Evolutionary conservation across 2,113 vertebrate species (phyloP), one percentile per base, ranked within the genome.

Genomic region (Circaetus cinerascens): DNA sequence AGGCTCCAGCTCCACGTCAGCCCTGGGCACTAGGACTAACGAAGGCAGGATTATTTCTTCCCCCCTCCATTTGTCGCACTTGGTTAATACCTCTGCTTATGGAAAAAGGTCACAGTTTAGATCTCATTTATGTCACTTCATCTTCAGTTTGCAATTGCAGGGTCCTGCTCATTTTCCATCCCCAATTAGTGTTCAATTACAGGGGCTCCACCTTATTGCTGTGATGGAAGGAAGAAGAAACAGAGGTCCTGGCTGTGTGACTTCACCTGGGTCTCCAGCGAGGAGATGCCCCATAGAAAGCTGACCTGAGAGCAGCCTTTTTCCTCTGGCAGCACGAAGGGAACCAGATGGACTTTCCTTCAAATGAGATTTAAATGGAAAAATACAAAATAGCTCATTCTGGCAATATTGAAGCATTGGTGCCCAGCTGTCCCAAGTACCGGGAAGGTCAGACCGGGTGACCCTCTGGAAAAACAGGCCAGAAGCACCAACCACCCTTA

Each of bases 321-420:
- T 63, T 34, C 81, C 92, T 87, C 94, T 41, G 89, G 88, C 94
- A 97, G 79, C 80, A 92, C 5, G 0, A 17, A 77, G 20, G 18
- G 83, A 94, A 86, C 86, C 86, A 92, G 95, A 96, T 92, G 95
- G 94, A 74, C 93, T 45, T 86, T 6, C 29, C 68, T 84, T 67
- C 72, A 60, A 73, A 91, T 22, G 45, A 76, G 82, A 93, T 93
- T 91, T 94, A 91, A 94, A 84, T 86, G 76, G 89, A 89, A 95
- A 95, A 92, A 45, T 2, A 96, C 83, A 92, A 88, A 95, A 21
- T 11, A 88, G 94, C 76, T 93, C 69, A 50, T 67, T 41, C 56
- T 84, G 80, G 86, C 75, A 57, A 5, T 38, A 38, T 0, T 7
- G 72, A 83, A 34, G 79, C 30, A 20, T 43, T 63, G 91, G 51